Percentiles rank a stretch among this genome's conserved stretches.
Conservation (phyloP, 2,797 vertebrate genomes). For the Smutsia gigantea region DNA sequence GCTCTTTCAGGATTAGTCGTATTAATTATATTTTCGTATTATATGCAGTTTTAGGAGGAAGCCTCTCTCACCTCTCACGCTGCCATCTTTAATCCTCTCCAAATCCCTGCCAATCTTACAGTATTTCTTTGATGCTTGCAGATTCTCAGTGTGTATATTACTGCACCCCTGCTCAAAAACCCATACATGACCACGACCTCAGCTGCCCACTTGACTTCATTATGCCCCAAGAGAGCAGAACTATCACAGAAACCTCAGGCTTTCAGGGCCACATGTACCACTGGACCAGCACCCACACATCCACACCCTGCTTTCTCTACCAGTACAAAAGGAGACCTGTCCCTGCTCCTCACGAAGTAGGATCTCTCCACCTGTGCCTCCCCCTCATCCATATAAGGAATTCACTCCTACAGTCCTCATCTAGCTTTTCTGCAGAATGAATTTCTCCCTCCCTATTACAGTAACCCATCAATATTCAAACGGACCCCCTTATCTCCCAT, state of each 20-base stretch:
- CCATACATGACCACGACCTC: not conserved
- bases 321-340: not conserved
- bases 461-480: not conserved
- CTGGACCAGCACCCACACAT: not conserved
- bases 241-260: not conserved
- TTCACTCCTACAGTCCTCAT: not conserved
- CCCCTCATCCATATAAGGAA: not conserved
- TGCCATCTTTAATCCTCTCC: too few relatives aligned
- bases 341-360: not conserved
- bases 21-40: too few relatives aligned
- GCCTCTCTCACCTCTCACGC: too few relatives aligned
- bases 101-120: not conserved
- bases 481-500: not conserved
- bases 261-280: not conserved
- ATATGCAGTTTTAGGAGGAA: too few relatives aligned
- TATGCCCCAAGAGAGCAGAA: not conserved
- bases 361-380: not conserved
- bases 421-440: not conserved
- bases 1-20: too few relatives aligned
- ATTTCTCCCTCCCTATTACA: not conserved
- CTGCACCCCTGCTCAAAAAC: not conserved
- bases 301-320: not conserved
- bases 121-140: too few relatives aligned
- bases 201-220: not conserved
- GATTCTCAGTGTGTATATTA: not conserved